Evolutionary conservation across 2,888 invertebrate species (phyloP).

Genomic region (Lasioglossum morio): DNA sequence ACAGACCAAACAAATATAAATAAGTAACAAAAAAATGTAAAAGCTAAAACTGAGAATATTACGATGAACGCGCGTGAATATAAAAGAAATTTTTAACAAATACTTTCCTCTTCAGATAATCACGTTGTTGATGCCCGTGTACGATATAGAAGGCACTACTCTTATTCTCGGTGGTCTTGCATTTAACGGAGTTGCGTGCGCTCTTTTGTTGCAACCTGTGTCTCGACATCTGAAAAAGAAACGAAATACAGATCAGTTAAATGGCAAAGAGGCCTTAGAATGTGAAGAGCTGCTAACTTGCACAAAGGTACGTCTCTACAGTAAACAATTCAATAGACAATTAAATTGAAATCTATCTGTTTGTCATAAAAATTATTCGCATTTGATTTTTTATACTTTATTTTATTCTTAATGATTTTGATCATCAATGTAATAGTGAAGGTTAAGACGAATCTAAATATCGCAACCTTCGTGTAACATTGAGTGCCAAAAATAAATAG

Average conservation of each 20-base stretch:
- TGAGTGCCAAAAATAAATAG: not conserved
- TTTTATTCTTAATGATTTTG: too few species aligned
- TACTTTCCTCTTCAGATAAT: conserved; percentile 85
- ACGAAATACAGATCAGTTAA: conserved; percentile 59
- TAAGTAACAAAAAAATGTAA: not conserved
- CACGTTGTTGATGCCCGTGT: conserved; percentile 87
- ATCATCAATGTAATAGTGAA: too few species aligned
- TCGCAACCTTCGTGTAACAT: not conserved
- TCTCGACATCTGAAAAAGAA: conserved; percentile 89
- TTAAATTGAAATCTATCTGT: not conserved
- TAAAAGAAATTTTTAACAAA: not conserved
- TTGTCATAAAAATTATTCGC: not conserved
- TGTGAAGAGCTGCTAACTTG: not conserved
- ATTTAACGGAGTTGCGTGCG: conserved; percentile 89
- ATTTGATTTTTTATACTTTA: not conserved
- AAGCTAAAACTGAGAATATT: not conserved
- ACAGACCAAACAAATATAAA: not conserved
- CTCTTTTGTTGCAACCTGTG: conserved; percentile 90
- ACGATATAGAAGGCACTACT: conserved; percentile 89
- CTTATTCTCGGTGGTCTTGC: conserved; percentile 89
- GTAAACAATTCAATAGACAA: not conserved
- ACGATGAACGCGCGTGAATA: not conserved
- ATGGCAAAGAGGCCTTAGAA: not conserved
- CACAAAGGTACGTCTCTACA: not conserved
- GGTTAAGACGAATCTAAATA: not conserved